Evolutionary conservation across 1,140 invertebrate genomes (phyloP), one percentile per base, ranked within the genome.

Genomic region (Lamellibrachia luymesi): DNA sequence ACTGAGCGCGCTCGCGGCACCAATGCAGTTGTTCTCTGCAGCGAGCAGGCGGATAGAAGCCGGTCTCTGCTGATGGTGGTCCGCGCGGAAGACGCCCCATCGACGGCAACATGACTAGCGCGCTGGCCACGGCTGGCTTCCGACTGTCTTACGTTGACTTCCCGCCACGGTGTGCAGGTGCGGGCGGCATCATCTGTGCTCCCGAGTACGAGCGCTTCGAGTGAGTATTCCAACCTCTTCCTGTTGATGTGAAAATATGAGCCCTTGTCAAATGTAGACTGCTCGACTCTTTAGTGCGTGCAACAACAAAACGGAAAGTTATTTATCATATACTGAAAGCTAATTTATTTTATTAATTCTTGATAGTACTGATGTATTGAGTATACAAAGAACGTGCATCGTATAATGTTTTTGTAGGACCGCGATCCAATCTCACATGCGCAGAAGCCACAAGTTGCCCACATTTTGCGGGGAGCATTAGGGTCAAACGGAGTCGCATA

Each of bases 121-220:
- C 13, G 5, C 64, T 80, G 17, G 64, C 64, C n/a, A 0, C 91
- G 25, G 50, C 90, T 51, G 92, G 80, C 6, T 93, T 93, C 52
- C 92, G 92, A n/a, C 52, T 93, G 90, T 93, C 93, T 80, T 93
- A 93, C 51, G 93, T 93, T 10, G 93, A 93, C 90, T 93, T 93
- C 51, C 93, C 93, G 50, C 93, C 93, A 6, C 90, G 93, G 49
- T 93, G 93, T 93, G 93, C 93, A 17, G 93, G 93, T 5, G 93
- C 93, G 4, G 93, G 93, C 2, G 92, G 92, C 51, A 92, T 93
- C 92, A 93, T 93, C 27, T 93, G 93, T 56, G 92, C 91, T 56
- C 93, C 93, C 1, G 93, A 93, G 90, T 93, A 93, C 50, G 93
- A 93, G n/a, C 52, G 93, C 50, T 93, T 93, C 90, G 93, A 93